Conservation (phyloP, 2,113 vertebrate species). For the Phylloscopus trochiloides region DNA sequence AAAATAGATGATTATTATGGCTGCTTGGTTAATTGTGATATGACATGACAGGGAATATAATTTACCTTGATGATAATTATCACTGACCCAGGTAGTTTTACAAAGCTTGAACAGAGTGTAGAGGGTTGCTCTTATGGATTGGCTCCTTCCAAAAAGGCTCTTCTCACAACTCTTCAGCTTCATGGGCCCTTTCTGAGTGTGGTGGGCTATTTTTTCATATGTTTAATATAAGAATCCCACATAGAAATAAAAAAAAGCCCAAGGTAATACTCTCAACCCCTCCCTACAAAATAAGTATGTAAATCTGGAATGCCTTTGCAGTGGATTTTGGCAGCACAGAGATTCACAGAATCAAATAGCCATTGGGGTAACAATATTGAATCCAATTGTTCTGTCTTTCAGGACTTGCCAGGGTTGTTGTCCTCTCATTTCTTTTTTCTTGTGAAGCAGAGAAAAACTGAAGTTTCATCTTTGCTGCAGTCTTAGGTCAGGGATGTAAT, state of each 20-base stretch:
- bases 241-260: neutral
- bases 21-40: slow-evolving; percentile 46
- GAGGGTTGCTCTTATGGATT: neutral
- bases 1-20: neutral
- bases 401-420: neutral
- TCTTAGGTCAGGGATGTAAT: neutral
- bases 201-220: neutral
- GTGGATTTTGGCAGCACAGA: neutral
- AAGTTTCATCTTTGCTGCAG: accelerated
- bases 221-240: neutral
- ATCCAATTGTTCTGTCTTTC: neutral
- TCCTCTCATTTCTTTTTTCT: neutral
- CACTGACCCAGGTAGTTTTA: slow-evolving; percentile 16
- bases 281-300: neutral
- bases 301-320: neutral
- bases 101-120: neutral
- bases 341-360: neutral
- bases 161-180: neutral
- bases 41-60: slow-evolving; percentile 32
- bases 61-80: slow-evolving; percentile 52
- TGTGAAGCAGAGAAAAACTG: neutral
- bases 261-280: neutral
- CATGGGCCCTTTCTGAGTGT: neutral
- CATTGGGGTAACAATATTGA: neutral
- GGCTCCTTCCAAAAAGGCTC: neutral